Evolutionary conservation across 2,888 invertebrate genomes (phyloP).

Genomic region (Meteorus cinctellus): DNA sequence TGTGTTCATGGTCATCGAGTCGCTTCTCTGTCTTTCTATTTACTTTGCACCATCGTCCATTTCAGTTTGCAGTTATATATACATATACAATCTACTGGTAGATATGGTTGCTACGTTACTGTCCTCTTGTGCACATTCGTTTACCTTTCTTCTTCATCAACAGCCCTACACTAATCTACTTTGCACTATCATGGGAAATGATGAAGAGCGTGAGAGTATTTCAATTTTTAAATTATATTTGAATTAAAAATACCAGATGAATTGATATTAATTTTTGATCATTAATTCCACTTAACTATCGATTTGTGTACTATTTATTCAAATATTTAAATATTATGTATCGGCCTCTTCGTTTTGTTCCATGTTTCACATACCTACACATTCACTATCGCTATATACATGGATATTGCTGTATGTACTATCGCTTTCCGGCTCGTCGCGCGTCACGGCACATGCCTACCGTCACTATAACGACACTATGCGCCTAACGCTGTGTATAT

Average conservation of each 20-base stretch:
- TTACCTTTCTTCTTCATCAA: not conserved
- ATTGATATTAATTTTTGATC: too few relatives aligned
- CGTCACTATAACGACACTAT: slow-evolving; percentile 32
- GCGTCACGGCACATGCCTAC: slow-evolving; percentile 58
- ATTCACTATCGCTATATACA: not conserved
- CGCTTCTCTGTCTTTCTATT: not conserved
- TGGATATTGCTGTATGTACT: slow-evolving; percentile 42
- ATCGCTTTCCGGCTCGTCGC: slow-evolving; percentile 64
- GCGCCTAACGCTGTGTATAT: not conserved
- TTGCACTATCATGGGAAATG: not conserved
- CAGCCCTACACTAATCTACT: slow-evolving; percentile 14
- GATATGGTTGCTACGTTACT: not conserved
- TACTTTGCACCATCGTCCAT: not conserved
- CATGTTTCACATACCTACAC: too few relatives aligned
- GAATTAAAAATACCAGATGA: too few relatives aligned
- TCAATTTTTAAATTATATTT: too few relatives aligned
- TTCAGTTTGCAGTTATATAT: slow-evolving; percentile 6
- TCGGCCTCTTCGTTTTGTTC: too few relatives aligned
- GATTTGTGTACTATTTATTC: too few relatives aligned
- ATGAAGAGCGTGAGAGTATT: too few relatives aligned
- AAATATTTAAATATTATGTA: too few relatives aligned
- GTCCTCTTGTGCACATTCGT: not conserved
- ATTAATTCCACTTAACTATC: too few relatives aligned
- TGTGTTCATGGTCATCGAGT: slow-evolving; percentile 27
- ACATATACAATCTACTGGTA: not conserved